Conservation (phyloP, 2,113 vertebrate species). For the Calonectris borealis region DNA sequence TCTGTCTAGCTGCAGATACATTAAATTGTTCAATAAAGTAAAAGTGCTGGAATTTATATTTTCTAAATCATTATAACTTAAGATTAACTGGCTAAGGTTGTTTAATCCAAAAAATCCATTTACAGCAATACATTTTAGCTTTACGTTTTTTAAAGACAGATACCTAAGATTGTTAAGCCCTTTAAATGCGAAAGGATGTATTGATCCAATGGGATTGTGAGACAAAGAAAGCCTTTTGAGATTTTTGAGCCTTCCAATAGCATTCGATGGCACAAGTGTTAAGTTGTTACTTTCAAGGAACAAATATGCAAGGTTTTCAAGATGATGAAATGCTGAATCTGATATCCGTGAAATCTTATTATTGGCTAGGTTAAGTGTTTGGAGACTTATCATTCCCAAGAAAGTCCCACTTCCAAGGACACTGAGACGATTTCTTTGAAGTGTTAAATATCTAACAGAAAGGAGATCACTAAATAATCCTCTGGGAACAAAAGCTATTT, state of each 20-base stretch:
- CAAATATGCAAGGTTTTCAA: conserved; percentile 69
- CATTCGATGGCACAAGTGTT: conserved; percentile 66
- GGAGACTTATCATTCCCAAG: conserved; percentile 65
- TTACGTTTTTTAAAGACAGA: conserved; percentile 67
- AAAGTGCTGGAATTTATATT: conserved; percentile 70
- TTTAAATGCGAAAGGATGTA: conserved; percentile 73
- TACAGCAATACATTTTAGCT: conserved; percentile 62
- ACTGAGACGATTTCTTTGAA: conserved; percentile 66
- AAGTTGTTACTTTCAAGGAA: conserved; percentile 74
- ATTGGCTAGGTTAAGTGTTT: conserved; percentile 71
- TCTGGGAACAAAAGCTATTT: conserved; percentile 68
- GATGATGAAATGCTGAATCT: conserved; percentile 65
- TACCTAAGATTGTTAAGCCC: conserved; percentile 67
- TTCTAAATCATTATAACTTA: conserved; percentile 74
- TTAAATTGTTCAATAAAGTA: conserved; percentile 65
- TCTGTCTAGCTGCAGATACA: conserved; percentile 70
- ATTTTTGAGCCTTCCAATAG: conserved; percentile 66
- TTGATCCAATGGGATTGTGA: conserved; percentile 64
- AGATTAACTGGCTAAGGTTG: conserved; percentile 70
- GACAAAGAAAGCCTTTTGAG: conserved; percentile 75
- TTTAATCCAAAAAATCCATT: conserved; percentile 71
- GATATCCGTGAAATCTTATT: conserved; percentile 74
- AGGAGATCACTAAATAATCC: conserved; percentile 71
- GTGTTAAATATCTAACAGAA: conserved; percentile 67
- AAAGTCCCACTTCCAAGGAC: conserved; percentile 65